Percentiles rank a stretch among this genome's conserved stretches.
These are phyloP conservation scores for Edolisoma coerulescens DNA, from an alignment of 2,113 vertebrate species.

Conservation along the genomic window DNA sequence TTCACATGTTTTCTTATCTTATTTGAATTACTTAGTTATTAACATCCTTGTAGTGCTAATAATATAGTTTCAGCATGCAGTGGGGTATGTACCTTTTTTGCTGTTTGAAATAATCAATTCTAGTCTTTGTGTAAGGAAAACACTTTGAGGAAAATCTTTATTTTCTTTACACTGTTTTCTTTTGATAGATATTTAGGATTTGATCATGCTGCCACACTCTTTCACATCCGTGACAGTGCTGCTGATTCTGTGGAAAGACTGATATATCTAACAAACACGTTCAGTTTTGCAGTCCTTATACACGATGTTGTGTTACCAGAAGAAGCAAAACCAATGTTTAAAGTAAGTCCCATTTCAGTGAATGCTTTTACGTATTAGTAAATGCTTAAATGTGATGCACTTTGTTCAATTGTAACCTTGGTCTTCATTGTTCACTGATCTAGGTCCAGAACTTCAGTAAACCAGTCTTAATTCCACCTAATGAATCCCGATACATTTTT, in stretches of 20 bases:
- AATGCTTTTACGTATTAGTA: not conserved
- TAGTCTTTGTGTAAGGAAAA: not conserved
- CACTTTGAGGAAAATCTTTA: not conserved
- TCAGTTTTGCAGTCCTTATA: slow-evolving; percentile 88
- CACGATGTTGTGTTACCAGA: slow-evolving; percentile 91
- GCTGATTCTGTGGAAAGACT: slow-evolving; percentile 89
- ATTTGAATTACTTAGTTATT: not conserved
- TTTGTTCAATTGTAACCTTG: slow-evolving; percentile 2
- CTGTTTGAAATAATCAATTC: not conserved
- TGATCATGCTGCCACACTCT: slow-evolving; percentile 93
- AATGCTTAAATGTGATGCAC: not conserved
- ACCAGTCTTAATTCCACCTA: slow-evolving; percentile 87
- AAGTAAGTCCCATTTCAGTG: slow-evolving; percentile 70
- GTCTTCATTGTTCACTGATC: slow-evolving; percentile 37
- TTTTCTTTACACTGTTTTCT: slow-evolving; percentile 24
- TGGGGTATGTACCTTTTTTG: not conserved
- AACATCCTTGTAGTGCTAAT: not conserved
- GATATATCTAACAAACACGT: slow-evolving; percentile 93
- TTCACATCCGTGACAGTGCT: slow-evolving; percentile 92
- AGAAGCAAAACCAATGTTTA: slow-evolving; percentile 91
- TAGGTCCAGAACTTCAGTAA: slow-evolving; percentile 95
- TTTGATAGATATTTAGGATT: slow-evolving; percentile 86
- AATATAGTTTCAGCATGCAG: not conserved
- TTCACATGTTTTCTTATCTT: not conserved
- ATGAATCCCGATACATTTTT: slow-evolving; percentile 91